These are phyloP conservation scores for Pterostichus niger DNA, from an alignment of 2,888 invertebrate species.

Conservation along the genomic window DNA sequence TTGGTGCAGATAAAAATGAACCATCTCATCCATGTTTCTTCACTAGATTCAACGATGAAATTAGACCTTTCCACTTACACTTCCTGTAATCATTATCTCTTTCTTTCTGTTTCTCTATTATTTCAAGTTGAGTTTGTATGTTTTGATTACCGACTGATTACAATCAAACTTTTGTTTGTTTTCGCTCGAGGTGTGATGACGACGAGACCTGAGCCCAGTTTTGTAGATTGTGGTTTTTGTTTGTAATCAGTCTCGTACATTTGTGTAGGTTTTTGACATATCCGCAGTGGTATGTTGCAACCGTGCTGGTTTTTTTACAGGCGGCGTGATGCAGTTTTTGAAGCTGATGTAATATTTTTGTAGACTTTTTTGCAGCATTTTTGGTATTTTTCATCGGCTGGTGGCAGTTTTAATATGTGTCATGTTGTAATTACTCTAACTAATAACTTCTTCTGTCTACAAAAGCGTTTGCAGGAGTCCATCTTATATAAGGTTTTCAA, in stretches of 20 bases:
- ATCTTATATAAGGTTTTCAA: conserved; percentile 69
- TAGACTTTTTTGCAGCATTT: conserved; percentile 74
- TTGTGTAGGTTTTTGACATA: conserved; percentile 76
- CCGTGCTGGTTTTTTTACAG: conserved; percentile 75
- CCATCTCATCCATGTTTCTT: conserved; percentile 64
- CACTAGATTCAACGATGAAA: conserved; percentile 40
- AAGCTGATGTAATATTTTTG: conserved; percentile 73
- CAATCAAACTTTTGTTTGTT: conserved; percentile 43
- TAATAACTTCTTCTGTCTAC: conserved; percentile 76
- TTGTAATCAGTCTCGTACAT: conserved; percentile 58
- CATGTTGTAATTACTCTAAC: conserved; percentile 70
- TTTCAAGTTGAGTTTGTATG: conserved; percentile 52
- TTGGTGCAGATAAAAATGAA: conserved; percentile 49
- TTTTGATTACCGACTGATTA: conserved; percentile 58
- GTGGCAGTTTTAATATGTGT: conserved; percentile 67
- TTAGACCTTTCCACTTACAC: conserved; percentile 63
- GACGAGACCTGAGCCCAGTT: conserved; percentile 5
- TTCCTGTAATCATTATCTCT: conserved; percentile 63
- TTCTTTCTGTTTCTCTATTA: conserved; percentile 62
- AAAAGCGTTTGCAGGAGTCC: conserved; percentile 78
- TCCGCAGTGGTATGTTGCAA: conserved; percentile 76
- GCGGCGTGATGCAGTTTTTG: conserved; percentile 76
- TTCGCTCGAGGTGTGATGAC: conserved; percentile 8
- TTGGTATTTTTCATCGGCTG: conserved; percentile 70
- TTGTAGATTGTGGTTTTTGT: conserved; percentile 58